Base-by-base conservation (phyloP, 2,888 invertebrate species). In the Ophion obscuratus region DNA sequence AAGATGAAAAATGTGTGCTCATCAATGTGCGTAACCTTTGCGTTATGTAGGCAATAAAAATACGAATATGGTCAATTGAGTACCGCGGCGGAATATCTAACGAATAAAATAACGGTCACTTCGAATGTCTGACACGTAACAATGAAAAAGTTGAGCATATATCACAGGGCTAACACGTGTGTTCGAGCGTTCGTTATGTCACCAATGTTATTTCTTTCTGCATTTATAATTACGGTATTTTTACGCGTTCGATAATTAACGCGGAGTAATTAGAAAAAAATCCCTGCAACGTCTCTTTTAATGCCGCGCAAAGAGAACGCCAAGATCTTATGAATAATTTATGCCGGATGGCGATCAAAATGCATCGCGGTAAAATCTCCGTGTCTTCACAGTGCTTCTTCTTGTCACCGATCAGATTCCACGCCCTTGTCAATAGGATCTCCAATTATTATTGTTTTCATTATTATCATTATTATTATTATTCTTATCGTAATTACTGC, bases 331-430 rank as follows among this genome's bases (percentile, higher is more conserved):
- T 85, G 79, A 85, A 85, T 85, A 76, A 85, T 85, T 79, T 73
- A 85, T 85, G 17, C 47, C 76, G 76, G 82, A 83, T 85, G 81
- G 20, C 71, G 85, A 85, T 85, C 85, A 74, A 85, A 85, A 79
- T 82, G 71, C 82, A 71, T 24, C 20, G 40, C 74, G 31, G 80
- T 59, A 57, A 17, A 66, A 75, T 80, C 71, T 70, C 27, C 44
- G 24, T 6, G 57, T 57, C 10, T 75, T 59, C 71, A n/a, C 62
- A 68, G 64, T 57, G 44, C 62, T 79, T 61, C 20, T 40, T 40
- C 44, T 9, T 44, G 20, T 47, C 66, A 66, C 74, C 70, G 61
- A 27, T 79, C 57, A 31, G 75, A 74, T 74, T 70, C 67, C 47
- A 27, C 40, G 82, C 70, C 70, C 79, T 82, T 71, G 64, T 81